Evolutionary conservation across 2,888 invertebrate genomes (phyloP), one percentile per base, ranked within the genome.

Genomic region (Tortricodes alternella): DNA sequence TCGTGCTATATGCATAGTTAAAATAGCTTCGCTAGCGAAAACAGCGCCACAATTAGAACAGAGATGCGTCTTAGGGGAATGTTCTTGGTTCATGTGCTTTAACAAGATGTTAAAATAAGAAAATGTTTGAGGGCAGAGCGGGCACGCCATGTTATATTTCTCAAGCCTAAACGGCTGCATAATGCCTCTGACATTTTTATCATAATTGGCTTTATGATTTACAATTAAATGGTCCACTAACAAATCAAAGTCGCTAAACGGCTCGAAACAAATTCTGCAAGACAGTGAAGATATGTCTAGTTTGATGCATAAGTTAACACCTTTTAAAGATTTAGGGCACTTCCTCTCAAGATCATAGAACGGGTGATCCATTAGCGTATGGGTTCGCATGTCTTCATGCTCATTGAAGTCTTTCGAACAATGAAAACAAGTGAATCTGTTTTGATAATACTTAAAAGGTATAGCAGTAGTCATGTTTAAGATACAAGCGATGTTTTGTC

Each of bases 401-500:
- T 62, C 61, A 3, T 43, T 43, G 19, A 63, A 62, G 13, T 52
- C 49, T 46, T 57, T 53, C 5, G 56, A 39, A 19, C 66, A 66
- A 35, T 62, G 64, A 32, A 62, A 62, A 41, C 66, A 66, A 1
- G 58, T 52, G 50, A 60, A 66, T 37, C 56, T 60, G 21, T 61
- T 63, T 38, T 60, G 60, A 41, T 58, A 63, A 32, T 58, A 62
- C 32, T 62, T 64, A 18, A 66, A 66, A 3, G 66, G 66, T 35
- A 66, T 60, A 2, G 62, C 62, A 3, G 62, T 64, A 2, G 62
- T 59, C 61, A 62, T 64, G 32, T 62, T 64, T 7, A 65, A 32
- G 11, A 65, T 58, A 23, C 60, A 58, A 3, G 55, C 52, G 2
- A 65, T 59, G 34, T 65, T 63, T 23, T 51, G 53, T 4, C 59